Base-by-base conservation (phyloP, 2,113 vertebrate species). In the Zapus hudsonius region DNA sequence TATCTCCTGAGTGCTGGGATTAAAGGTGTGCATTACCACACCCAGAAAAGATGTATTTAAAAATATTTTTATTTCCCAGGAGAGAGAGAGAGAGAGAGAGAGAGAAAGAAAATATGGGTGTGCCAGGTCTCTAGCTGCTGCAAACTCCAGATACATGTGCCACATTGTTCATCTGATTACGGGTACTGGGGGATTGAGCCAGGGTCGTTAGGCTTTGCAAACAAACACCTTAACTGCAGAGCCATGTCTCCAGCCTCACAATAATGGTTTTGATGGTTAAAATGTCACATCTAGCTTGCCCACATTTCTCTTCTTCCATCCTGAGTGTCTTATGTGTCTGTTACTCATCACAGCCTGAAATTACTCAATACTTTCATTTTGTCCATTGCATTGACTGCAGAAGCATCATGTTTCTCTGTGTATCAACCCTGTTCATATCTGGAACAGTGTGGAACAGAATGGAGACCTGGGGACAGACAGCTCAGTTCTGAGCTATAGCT, bases 211-310 rank as follows among this genome's bases (percentile, higher is more conserved):
- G n/a, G n/a, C n/a, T n/a, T n/a, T n/a, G n/a, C n/a, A n/a, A n/a
- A n/a, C n/a, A n/a, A n/a, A n/a, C n/a, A n/a, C n/a, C 93, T 93
- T 63, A 27, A 6, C 61, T 27, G 8, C 61, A 9, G 61, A 59
- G 61, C 61, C 61, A n/a, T n/a, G n/a, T n/a, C n/a, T n/a, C 61
- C 61, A 63, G 55, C 55, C 88, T 93, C 22, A 38, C 80, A 67
- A 55, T n/a, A 44, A 88, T 36, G 29, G 22, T 42, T 80, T 75
- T 91, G 79, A 83, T 86, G 64, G 88, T 84, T 33, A 74, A 78
- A 93, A 79, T 83, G 59, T 83, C 75, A 63, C 29, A 75, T 47
- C 29, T 79, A 70, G 2, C 57, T 95, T 89, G 73, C 3, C 20
- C 33, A 74, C 36, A 10, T 74, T 94, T 89, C 55, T 92, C 40